Evolutionary conservation across 2,888 invertebrate species (phyloP), one percentile per base, ranked within the genome.

Genomic region (Tupiocoris notatus): DNA sequence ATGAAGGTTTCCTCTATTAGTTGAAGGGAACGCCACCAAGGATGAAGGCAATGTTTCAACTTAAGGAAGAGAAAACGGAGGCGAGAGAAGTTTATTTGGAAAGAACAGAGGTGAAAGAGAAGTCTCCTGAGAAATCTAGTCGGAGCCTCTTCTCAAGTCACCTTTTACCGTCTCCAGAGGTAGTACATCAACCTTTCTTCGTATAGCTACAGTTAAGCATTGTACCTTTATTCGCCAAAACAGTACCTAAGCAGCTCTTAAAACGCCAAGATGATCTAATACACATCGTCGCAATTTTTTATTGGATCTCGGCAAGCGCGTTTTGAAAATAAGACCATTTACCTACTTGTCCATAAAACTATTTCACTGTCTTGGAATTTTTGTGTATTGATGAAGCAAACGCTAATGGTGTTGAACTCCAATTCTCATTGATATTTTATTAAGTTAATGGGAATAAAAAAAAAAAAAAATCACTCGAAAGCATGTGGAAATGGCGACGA

Each of bases 91-190:
- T 39, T 39, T 39, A 39, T 39, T 39, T 39, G 39, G 39, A 39
- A 39, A 39, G 39, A 39, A 39, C 39, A 39, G 39, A 39, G 39
- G 39, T 39, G 39, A 39, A 39, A 39, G 39, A 39, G 39, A 25
- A 59, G 70, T 70, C 70, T 70, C 70, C 59, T 25, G 70, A 70
- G 70, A 70, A 70, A 70, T 70, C 70, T 70, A 70, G 59, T 25
- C 58, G 59, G 58, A 67, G 17, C 9, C 70, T 59, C 66, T 12
- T 39, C 39, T 39, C 39, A 39, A 39, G 39, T 39, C 17, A 25
- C 67, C 67, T 59, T 70, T 59, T 21, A 63, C 12, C 63, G 63
- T 39, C 39, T 39, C 39, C 12, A 39, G 39, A 39, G 39, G 39
- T 39, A 39, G 39, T 39, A 39, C 39, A 39, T 39, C 39, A 39